phyloP scores from a whole-genome alignment of 2,888 invertebrate species.

The Hermodice carunculata region DNA sequence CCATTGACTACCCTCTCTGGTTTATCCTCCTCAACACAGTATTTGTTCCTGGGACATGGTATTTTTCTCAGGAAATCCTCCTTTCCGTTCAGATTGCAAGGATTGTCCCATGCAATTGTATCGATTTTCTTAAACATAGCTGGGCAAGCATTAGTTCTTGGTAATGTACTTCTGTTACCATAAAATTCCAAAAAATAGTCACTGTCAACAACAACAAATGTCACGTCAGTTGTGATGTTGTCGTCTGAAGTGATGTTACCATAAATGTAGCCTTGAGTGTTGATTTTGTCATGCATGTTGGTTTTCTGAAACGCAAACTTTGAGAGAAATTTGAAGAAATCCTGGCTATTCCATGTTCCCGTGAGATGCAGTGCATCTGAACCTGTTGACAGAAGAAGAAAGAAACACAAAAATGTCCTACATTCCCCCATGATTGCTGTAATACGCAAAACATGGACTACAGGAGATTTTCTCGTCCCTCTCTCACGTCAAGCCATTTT shows the following conservation, averaged over 20 bases:
- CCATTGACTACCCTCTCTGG: slow-evolving; percentile 85
- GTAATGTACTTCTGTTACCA: slow-evolving; percentile 77
- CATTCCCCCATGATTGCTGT: too few relatives aligned
- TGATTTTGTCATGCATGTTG: slow-evolving; percentile 84
- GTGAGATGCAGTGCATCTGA: slow-evolving; percentile 64
- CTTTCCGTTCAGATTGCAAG: slow-evolving; percentile 83
- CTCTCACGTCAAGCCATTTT: too few relatives aligned
- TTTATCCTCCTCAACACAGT: slow-evolving; percentile 89
- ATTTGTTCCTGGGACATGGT: slow-evolving; percentile 82
- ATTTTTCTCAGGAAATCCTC: slow-evolving; percentile 85
- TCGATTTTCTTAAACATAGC: slow-evolving; percentile 89
- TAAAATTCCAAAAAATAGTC: slow-evolving; percentile 91
- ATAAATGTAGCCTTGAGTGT: slow-evolving; percentile 95
- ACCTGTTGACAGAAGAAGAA: too few relatives aligned
- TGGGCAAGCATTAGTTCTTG: slow-evolving; percentile 77
- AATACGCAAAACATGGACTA: too few relatives aligned
- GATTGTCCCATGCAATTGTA: slow-evolving; percentile 84
- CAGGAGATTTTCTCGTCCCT: too few relatives aligned
- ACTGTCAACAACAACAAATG: slow-evolving; percentile 91
- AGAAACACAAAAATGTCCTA: too few relatives aligned
- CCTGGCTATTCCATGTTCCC: slow-evolving; percentile 62
- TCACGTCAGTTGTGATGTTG: slow-evolving; percentile 73
- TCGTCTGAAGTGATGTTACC: slow-evolving; percentile 88
- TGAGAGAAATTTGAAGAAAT: slow-evolving; percentile 85
- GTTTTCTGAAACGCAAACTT: slow-evolving; percentile 99